These are phyloP conservation scores for Molorchus minor DNA, from an alignment of 2,888 invertebrate species.

Conservation along the genomic window DNA sequence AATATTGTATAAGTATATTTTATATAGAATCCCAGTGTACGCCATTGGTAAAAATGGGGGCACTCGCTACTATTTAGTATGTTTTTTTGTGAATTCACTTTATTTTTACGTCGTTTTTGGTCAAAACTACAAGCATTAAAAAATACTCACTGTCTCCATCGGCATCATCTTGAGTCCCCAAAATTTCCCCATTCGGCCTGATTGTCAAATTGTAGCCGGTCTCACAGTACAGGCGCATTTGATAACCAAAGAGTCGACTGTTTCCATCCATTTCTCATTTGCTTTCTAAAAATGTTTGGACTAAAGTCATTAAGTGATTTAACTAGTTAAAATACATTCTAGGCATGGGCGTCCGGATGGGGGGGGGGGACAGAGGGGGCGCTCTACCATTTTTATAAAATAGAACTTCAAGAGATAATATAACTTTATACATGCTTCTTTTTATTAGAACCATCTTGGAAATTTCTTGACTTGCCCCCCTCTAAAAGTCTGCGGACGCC, in stretches of 20 bases:
- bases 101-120: no score
- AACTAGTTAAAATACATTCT: no score
- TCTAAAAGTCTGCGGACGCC: no score
- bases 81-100: no score
- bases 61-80: neutral
- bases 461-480: neutral
- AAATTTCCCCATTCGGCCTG: constrained; percentile 63
- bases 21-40: neutral
- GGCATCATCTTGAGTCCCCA: constrained; percentile 64
- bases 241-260: constrained; percentile 61
- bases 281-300: constrained; percentile 20
- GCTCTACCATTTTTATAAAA: neutral
- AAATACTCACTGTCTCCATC: constrained; percentile 63
- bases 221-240: constrained; percentile 66
- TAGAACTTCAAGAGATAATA: neutral
- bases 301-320: constrained; percentile 1
- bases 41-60: neutral
- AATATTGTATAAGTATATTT: neutral
- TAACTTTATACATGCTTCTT: neutral
- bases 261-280: constrained; percentile 42
- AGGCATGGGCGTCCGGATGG: no score
- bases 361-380: neutral
- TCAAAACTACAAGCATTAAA: neutral
- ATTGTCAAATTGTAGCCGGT: constrained; percentile 67
- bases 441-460: neutral